A percentile compares a stretch with the other conserved stretches of the same genome.
These are phyloP conservation scores for Phyllotreta striolata DNA, from an alignment of 2,888 invertebrate genomes.

Conservation along the genomic window DNA sequence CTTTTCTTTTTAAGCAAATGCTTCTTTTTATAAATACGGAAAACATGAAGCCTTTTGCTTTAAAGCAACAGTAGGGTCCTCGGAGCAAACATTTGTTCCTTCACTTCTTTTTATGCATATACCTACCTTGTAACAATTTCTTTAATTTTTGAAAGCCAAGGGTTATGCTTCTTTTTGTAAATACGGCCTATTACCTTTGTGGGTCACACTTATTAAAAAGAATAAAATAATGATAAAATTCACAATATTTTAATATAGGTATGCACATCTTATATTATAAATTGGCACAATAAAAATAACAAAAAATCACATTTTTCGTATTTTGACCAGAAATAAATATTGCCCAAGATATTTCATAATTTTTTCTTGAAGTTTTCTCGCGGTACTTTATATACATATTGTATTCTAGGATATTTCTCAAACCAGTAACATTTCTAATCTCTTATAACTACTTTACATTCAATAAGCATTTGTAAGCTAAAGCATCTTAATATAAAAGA, in stretches of 20 bases:
- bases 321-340: slow-evolving; percentile 38
- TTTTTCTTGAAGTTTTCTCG: slow-evolving; percentile 25
- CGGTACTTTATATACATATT: slow-evolving; percentile 30
- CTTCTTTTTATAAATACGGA: too few species aligned
- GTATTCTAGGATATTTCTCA: too few species aligned
- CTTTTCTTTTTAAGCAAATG: too few species aligned
- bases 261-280: slow-evolving; percentile 24
- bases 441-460: slow-evolving; percentile 29
- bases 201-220: neutral
- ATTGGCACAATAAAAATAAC: slow-evolving; percentile 42
- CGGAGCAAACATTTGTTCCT: too few species aligned
- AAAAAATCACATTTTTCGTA: slow-evolving; percentile 39
- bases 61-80: too few species aligned
- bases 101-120: too few species aligned
- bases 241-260: slow-evolving; percentile 2
- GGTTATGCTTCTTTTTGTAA: too few species aligned
- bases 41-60: too few species aligned
- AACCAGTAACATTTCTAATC: slow-evolving; percentile 10
- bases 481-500: slow-evolving; percentile 12
- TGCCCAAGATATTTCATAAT: slow-evolving; percentile 19
- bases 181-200: too few species aligned
- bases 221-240: slow-evolving; percentile 7
- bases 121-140: too few species aligned
- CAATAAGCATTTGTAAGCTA: slow-evolving; percentile 7
- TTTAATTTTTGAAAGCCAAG: too few species aligned